Evolutionary conservation across 2,797 vertebrate genomes (phyloP).

Genomic region (Brotula barbata): DNA sequence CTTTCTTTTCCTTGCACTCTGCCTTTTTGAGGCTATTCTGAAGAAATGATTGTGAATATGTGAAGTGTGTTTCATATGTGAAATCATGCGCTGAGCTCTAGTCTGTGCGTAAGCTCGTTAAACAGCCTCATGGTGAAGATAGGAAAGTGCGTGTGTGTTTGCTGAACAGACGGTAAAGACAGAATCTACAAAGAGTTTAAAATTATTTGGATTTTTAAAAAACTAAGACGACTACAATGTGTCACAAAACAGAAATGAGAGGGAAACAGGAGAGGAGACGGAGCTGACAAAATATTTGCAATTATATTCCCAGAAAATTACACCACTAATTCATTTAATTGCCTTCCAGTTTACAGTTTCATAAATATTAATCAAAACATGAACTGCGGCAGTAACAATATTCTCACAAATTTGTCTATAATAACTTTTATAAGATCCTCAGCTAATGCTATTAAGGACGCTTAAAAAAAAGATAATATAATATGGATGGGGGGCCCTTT

Average conservation of each 20-base stretch:
- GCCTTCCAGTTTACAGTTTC: no score
- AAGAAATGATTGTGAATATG: constrained; percentile 23
- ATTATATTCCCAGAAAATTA: neutral
- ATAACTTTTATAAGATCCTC: neutral
- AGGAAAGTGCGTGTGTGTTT: neutral
- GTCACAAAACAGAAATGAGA: neutral
- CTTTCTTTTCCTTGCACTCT: constrained; percentile 1
- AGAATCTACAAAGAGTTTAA: neutral
- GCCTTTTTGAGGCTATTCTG: constrained; percentile 18
- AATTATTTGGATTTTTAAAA: neutral
- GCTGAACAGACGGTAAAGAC: no score
- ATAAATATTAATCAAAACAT: no score
- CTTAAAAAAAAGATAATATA: constrained; percentile 4
- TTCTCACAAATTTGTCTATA: no score
- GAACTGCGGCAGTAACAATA: no score
- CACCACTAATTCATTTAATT: no score
- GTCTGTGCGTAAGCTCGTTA: constrained; percentile 40
- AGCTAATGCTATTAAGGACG: constrained; percentile 1
- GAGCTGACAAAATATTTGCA: neutral
- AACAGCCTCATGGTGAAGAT: constrained; percentile 8
- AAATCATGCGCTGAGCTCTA: constrained; percentile 29
- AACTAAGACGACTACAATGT: neutral
- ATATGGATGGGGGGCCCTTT: constrained; percentile 25
- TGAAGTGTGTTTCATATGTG: constrained; percentile 14
- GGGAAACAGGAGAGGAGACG: no score